These are phyloP conservation scores for Polydrusus tereticollis DNA, from an alignment of 2,888 invertebrate genomes.

Conservation along the genomic window DNA sequence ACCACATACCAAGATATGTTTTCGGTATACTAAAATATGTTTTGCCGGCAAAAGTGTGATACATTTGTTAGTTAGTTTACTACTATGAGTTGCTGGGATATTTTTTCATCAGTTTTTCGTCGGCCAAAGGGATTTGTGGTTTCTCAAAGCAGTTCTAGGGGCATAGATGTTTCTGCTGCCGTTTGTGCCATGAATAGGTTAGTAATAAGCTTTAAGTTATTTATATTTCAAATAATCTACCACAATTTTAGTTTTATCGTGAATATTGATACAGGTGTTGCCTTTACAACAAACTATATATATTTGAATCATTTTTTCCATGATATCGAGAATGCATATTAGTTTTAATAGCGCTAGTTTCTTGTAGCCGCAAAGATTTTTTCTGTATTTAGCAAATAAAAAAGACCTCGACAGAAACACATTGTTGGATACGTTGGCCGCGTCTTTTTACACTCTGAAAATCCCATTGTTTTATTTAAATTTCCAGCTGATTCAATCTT, in stretches of 20 bases:
- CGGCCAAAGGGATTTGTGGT: neutral
- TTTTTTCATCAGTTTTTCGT: neutral
- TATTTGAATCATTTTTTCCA: too few relatives aligned
- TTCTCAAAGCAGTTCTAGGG: neutral
- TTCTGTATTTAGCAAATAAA: neutral
- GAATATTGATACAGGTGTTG: too few relatives aligned
- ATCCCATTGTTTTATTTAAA: constrained; percentile 4
- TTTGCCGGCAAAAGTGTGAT: neutral
- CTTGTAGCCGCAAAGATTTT: neutral
- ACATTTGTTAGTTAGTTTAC: neutral
- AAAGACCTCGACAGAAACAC: neutral
- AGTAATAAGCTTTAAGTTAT: neutral
- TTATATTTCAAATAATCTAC: too few relatives aligned
- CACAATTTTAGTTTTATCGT: too few relatives aligned
- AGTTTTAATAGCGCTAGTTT: too few relatives aligned
- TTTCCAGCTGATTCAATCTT: constrained; percentile 17
- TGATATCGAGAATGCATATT: too few relatives aligned
- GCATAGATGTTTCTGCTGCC: neutral
- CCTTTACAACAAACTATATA: too few relatives aligned
- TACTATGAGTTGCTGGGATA: neutral
- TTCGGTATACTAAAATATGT: neutral
- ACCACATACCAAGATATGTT: neutral
- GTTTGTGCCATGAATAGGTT: neutral
- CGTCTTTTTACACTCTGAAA: constrained; percentile 3
- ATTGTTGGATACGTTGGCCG: neutral